phyloP scores from a whole-genome alignment of 2,888 invertebrate species.

The Lithophane leautieri region DNA sequence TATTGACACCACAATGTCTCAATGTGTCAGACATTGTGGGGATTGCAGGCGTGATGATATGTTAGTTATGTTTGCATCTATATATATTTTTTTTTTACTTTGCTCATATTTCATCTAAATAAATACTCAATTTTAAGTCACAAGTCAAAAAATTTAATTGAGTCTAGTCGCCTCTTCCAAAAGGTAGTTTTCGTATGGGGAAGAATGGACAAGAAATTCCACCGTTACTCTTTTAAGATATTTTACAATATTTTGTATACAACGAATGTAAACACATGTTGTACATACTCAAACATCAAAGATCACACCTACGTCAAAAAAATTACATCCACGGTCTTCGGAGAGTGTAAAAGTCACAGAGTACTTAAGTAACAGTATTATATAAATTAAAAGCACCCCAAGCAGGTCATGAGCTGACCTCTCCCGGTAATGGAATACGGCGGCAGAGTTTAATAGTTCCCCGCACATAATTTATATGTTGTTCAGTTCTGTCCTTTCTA shows the following conservation, averaged over 20 bases:
- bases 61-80: no score
- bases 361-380: slow-evolving; percentile 9
- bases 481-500: slow-evolving; percentile 51
- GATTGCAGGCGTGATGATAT: no score
- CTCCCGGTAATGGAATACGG: slow-evolving; percentile 59
- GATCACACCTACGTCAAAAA: neutral
- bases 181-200: no score
- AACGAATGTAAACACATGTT: neutral
- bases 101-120: neutral
- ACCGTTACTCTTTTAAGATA: no score
- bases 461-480: slow-evolving; percentile 59
- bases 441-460: slow-evolving; percentile 64
- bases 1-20: no score
- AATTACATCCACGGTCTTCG: neutral
- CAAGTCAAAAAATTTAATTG: no score
- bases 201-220: no score
- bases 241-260: no score
- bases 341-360: slow-evolving; percentile 5
- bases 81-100: no score
- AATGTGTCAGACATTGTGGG: no score
- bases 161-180: no score
- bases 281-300: neutral
- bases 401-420: slow-evolving; percentile 48
- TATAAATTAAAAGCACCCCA: slow-evolving; percentile 14
- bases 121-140: neutral